phyloP scores from a whole-genome alignment of 2,888 invertebrate genomes.

The Furcula furcula region DNA sequence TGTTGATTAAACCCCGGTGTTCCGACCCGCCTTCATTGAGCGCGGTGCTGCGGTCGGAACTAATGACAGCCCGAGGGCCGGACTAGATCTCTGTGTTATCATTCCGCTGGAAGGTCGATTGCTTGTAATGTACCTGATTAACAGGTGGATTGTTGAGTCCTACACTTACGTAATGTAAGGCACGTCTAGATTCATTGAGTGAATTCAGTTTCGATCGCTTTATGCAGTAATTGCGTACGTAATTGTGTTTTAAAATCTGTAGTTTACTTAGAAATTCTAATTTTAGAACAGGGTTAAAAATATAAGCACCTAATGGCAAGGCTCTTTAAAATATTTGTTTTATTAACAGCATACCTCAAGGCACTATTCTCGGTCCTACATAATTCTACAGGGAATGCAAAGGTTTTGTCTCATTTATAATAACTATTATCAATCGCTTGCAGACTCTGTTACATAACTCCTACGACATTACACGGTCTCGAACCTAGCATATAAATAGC shows the following conservation, averaged over 20 bases:
- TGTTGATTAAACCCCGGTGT: conserved; percentile 24
- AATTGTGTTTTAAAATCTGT: too few relatives aligned
- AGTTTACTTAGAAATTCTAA: too few relatives aligned
- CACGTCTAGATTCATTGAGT: background rate
- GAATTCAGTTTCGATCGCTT: too few relatives aligned
- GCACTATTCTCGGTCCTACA: background rate
- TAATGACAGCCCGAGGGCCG: conserved; percentile 29
- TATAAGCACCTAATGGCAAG: too few relatives aligned
- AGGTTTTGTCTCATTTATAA: conserved; percentile 10
- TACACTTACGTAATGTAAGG: conserved; percentile 19
- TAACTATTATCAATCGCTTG: too few relatives aligned
- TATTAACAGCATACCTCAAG: background rate
- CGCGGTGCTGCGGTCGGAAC: conserved; percentile 20
- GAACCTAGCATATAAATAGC: conserved; percentile 19
- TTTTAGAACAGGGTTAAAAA: too few relatives aligned
- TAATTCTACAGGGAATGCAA: background rate
- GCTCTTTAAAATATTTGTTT: background rate
- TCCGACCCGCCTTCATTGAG: conserved; percentile 24
- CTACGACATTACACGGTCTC: conserved; percentile 10
- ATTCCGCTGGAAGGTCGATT: conserved; percentile 56
- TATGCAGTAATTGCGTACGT: too few relatives aligned
- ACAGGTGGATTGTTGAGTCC: conserved; percentile 36
- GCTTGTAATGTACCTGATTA: conserved; percentile 48
- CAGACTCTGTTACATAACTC: conserved; percentile 22
- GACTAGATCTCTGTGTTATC: conserved; percentile 39